phyloP scores from a whole-genome alignment of 2,888 invertebrate genomes.

The Noctua fimbriata region DNA sequence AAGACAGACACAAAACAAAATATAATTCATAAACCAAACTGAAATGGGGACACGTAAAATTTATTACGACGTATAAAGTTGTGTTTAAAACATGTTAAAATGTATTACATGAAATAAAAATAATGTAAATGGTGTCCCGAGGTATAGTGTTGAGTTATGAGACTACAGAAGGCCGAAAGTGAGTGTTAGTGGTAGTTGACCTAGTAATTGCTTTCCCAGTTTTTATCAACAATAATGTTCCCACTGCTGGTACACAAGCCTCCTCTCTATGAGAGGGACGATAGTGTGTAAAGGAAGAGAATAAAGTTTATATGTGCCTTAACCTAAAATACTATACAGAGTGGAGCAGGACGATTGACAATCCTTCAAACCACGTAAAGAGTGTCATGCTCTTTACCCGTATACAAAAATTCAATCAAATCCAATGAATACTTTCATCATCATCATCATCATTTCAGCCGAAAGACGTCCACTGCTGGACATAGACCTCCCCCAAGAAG shows the following conservation, averaged over 20 bases:
- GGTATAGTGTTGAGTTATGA: slow-evolving; percentile 36
- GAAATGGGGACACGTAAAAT: slow-evolving; percentile 31
- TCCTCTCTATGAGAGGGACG: not conserved
- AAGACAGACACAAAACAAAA: slow-evolving; percentile 22
- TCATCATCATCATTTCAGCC: too few species aligned
- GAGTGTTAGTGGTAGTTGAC: not conserved
- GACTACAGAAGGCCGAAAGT: not conserved
- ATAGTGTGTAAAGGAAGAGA: too few species aligned
- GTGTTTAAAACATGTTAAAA: slow-evolving; percentile 45
- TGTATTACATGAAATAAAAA: slow-evolving; percentile 31
- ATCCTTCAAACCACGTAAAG: too few species aligned
- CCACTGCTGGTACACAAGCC: not conserved
- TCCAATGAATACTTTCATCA: too few species aligned
- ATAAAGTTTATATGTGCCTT: too few species aligned
- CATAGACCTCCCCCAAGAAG: too few species aligned
- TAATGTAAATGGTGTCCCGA: slow-evolving; percentile 18
- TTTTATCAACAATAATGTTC: not conserved
- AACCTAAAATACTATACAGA: too few species aligned
- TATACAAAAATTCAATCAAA: too few species aligned
- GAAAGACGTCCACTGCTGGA: too few species aligned
- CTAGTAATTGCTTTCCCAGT: not conserved
- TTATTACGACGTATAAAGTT: slow-evolving; percentile 31
- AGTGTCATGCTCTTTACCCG: too few species aligned
- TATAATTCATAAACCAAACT: slow-evolving; percentile 30
- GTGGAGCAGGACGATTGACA: too few species aligned